Percentiles rank a stretch among this genome's conserved stretches.
Conservation (phyloP, 1,140 invertebrate species). For the Oedothorax gibbosus region DNA sequence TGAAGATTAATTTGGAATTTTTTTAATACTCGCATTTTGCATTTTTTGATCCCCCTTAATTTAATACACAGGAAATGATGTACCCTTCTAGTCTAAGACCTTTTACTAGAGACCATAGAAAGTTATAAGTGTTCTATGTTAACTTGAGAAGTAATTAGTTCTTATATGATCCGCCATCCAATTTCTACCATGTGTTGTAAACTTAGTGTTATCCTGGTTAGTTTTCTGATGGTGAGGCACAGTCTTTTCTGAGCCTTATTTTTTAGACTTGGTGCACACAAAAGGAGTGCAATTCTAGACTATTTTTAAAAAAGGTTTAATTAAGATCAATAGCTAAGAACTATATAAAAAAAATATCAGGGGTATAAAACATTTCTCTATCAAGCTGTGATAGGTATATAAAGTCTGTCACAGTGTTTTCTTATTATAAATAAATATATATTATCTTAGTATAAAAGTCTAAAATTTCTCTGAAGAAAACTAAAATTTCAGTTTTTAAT, state of each 20-base stretch:
- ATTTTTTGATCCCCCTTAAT: conserved; percentile 21
- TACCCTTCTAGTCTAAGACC: conserved; percentile 48
- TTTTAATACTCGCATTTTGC: conserved; percentile 1
- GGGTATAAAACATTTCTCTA: not conserved
- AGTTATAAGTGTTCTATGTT: conserved; percentile 51
- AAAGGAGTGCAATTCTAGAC: not conserved
- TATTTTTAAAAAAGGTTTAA: too few species aligned
- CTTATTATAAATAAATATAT: conserved; percentile 43
- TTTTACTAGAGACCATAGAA: conserved; percentile 47
- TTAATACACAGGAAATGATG: conserved; percentile 11
- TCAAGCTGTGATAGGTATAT: not conserved
- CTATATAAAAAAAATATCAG: too few species aligned
- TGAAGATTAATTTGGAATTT: conserved; percentile 21
- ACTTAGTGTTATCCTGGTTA: conserved; percentile 31
- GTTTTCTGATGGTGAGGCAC: conserved; percentile 18
- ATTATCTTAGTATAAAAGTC: conserved; percentile 13
- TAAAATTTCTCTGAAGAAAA: not conserved
- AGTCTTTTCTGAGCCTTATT: conserved; percentile 8
- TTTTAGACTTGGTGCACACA: conserved; percentile 33
- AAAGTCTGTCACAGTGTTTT: conserved; percentile 6
- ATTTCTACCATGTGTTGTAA: conserved; percentile 59
- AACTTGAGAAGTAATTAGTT: conserved; percentile 19
- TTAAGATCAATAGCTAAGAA: not conserved
- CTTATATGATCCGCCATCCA: conserved; percentile 34
- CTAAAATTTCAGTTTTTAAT: conserved; percentile 18